Evolutionary conservation across 2,888 invertebrate species (phyloP).

Genomic region (Charanyca ferruginea): DNA sequence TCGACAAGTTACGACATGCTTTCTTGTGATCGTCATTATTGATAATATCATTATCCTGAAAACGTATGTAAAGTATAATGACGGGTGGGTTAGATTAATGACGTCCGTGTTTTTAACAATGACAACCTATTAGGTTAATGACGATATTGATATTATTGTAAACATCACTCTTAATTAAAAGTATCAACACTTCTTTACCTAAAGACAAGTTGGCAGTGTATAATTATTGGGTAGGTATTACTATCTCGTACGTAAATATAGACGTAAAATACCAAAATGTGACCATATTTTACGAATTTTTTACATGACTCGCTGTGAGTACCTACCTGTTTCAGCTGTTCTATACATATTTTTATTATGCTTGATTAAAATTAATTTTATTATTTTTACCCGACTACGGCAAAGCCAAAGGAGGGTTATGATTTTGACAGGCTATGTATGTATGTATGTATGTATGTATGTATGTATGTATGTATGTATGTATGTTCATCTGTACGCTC

Average conservation of each 20-base stretch:
- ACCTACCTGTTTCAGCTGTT: constrained; percentile 4
- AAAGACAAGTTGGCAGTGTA: not conserved
- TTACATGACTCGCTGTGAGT: not conserved
- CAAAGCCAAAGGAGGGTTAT: too few species aligned
- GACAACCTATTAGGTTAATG: constrained; percentile 1
- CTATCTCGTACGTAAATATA: not conserved
- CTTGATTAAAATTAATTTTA: constrained; percentile 6
- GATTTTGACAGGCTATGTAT: too few species aligned
- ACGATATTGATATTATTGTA: too few species aligned
- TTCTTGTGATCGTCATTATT: constrained; percentile 14
- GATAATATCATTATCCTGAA: constrained; percentile 13
- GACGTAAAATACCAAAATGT: too few species aligned
- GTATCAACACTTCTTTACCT: too few species aligned
- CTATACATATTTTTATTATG: constrained; percentile 2
- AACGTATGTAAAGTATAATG: constrained; percentile 7
- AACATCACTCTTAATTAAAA: too few species aligned
- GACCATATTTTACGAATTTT: too few species aligned
- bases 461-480: too few species aligned
- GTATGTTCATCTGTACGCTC: too few species aligned
- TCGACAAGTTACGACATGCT: constrained; percentile 11
- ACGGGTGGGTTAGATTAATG: not conserved
- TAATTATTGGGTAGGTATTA: not conserved
- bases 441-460: too few species aligned
- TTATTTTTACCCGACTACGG: too few species aligned
- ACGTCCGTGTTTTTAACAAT: constrained; percentile 1